These are phyloP conservation scores for Odontophorus gujanensis DNA, from an alignment of 2,113 vertebrate genomes.

Conservation along the genomic window DNA sequence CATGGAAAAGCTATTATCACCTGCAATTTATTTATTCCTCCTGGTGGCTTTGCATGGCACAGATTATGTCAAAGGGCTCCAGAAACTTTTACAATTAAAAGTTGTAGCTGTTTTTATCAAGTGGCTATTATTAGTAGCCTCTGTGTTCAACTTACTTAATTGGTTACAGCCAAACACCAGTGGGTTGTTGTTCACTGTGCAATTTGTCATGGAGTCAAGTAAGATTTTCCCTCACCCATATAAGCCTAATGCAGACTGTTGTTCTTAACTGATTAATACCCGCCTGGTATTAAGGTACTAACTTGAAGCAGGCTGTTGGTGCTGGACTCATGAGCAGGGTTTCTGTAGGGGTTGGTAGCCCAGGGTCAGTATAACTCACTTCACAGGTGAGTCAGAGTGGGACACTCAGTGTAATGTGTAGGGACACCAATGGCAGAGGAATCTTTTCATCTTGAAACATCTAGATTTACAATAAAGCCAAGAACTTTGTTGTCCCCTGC, in stretches of 20 bases:
- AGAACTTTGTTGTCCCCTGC: neutral
- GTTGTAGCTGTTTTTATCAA: constrained; percentile 23
- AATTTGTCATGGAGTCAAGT: neutral
- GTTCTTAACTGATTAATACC: constrained; percentile 21
- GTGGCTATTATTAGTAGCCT: constrained; percentile 12
- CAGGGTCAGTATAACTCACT: accelerated
- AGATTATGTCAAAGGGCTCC: constrained; percentile 30
- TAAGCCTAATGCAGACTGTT: neutral
- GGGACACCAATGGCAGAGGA: neutral
- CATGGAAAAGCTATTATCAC: neutral
- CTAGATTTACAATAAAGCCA: neutral
- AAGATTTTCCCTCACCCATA: neutral
- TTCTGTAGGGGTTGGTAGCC: neutral
- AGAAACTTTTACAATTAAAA: constrained; percentile 52
- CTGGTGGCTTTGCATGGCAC: neutral
- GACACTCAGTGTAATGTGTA: neutral
- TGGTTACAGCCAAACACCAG: constrained; percentile 16
- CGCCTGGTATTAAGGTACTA: neutral
- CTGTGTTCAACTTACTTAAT: constrained; percentile 33
- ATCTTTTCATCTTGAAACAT: neutral
- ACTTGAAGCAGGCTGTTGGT: neutral
- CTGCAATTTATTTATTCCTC: constrained; percentile 31
- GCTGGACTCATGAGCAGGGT: neutral
- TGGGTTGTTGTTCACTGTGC: neutral
- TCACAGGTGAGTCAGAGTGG: neutral